Conservation (phyloP, 1,140 invertebrate species). For the Chrysopa pallens region DNA sequence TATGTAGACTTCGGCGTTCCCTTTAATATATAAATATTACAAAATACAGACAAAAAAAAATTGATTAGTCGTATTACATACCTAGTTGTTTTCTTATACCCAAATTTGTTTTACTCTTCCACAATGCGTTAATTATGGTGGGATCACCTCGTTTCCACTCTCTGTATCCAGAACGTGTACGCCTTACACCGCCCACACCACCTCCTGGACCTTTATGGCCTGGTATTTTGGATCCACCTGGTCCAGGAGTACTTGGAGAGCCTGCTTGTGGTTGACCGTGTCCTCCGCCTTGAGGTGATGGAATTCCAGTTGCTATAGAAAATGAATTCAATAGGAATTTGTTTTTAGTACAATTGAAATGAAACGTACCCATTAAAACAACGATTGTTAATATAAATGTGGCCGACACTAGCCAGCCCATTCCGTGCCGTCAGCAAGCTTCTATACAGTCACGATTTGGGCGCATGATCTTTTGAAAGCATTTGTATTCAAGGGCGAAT, state of each 20-base stretch:
- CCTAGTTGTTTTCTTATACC: constrained; percentile 44
- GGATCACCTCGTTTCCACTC: constrained; percentile 47
- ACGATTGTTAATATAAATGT: constrained; percentile 6
- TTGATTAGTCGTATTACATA: constrained; percentile 13
- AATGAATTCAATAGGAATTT: neutral
- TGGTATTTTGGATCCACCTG: constrained; percentile 17
- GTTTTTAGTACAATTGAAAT: neutral
- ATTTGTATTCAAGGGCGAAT: too few relatives aligned
- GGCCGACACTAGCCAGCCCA: constrained; percentile 8
- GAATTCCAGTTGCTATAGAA: constrained; percentile 11
- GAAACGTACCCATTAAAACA: constrained; percentile 4
- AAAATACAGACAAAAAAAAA: neutral
- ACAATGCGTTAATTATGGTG: constrained; percentile 44
- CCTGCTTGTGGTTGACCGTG: constrained; percentile 13
- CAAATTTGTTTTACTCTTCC: constrained; percentile 46
- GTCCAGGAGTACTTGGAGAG: constrained; percentile 16
- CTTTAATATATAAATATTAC: constrained; percentile 14
- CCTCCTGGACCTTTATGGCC: constrained; percentile 10
- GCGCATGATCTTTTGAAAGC: neutral
- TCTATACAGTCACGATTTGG: neutral
- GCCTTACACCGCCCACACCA: constrained; percentile 17
- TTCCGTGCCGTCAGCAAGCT: constrained; percentile 7
- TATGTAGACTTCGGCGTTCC: constrained; percentile 53
- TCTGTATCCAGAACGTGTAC: constrained; percentile 30
- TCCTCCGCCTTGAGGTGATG: constrained; percentile 14